Percentiles rank a stretch among this genome's conserved stretches.
Evolutionary conservation across 2,113 vertebrate species (phyloP).

Genomic region (Pluvianellus socialis): DNA sequence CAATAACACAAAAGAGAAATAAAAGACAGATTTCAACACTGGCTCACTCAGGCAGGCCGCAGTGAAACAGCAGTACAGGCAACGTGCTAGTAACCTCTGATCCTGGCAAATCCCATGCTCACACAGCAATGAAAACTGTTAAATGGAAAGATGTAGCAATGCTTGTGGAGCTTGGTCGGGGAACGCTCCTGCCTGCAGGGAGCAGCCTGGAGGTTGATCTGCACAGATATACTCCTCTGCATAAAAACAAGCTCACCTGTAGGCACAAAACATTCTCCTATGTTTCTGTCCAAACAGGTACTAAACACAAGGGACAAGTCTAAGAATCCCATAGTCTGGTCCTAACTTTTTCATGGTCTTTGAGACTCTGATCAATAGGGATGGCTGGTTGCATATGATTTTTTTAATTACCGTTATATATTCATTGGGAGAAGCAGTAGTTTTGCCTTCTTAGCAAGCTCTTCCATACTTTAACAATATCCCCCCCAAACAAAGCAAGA

Average conservation of each 20-base stretch:
- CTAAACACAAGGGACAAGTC: background rate
- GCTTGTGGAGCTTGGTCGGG: background rate
- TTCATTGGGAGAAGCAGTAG: background rate
- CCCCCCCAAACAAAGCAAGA: background rate
- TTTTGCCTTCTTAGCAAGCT: background rate
- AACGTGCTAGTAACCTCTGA: constrained; percentile 37
- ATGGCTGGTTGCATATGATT: background rate
- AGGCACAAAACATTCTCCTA: background rate
- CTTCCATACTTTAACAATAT: background rate
- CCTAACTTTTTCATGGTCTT: background rate
- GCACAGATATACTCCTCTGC: background rate
- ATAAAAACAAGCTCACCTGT: background rate
- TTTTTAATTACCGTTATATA: background rate
- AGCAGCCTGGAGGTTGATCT: background rate
- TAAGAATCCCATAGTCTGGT: background rate
- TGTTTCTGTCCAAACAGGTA: background rate
- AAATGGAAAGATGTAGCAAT: constrained; percentile 24
- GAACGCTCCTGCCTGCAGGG: background rate
- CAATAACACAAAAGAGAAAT: constrained; percentile 45
- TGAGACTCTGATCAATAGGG: background rate
- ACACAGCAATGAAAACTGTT: constrained; percentile 32
- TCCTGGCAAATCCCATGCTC: constrained; percentile 38
- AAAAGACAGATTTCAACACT: constrained; percentile 51
- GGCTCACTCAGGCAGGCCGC: background rate
- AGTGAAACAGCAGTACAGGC: constrained; percentile 31